phyloP scores from a whole-genome alignment of 2,888 invertebrate species.

The Bibio marci region DNA sequence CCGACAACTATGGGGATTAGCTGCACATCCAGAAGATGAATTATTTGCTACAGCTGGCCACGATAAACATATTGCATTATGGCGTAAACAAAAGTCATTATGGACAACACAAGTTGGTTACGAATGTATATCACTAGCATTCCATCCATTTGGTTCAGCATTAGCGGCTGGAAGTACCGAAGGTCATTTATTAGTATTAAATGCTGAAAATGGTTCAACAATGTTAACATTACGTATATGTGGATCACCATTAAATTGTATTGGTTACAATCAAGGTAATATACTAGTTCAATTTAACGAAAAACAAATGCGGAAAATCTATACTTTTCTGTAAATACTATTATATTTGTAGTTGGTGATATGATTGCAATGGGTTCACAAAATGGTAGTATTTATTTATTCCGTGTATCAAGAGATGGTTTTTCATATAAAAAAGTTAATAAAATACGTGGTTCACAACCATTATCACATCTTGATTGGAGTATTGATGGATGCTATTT shows the following conservation, averaged over 20 bases:
- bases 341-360: conserved; percentile 49
- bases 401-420: conserved; percentile 73
- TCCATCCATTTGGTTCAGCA: conserved; percentile 76
- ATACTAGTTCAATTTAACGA: neutral
- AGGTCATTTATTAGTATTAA: conserved; percentile 71
- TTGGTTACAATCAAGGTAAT: conserved; percentile 80
- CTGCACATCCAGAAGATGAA: conserved; percentile 80
- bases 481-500: conserved; percentile 75
- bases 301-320: neutral
- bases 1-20: conserved; percentile 71
- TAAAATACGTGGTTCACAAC: conserved; percentile 72
- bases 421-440: conserved; percentile 81
- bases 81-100: conserved; percentile 75
- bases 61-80: conserved; percentile 77
- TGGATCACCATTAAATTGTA: conserved; percentile 70
- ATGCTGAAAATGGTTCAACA: conserved; percentile 71
- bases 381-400: conserved; percentile 65
- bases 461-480: conserved; percentile 78
- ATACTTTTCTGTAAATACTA: neutral
- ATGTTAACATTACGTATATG: conserved; percentile 74
- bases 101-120: conserved; percentile 80
- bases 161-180: conserved; percentile 79
- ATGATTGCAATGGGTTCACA: conserved; percentile 79
- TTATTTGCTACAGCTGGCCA: conserved; percentile 84
- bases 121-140: conserved; percentile 73